These are phyloP conservation scores for Rhogogaster chlorosoma DNA, from an alignment of 2,888 invertebrate genomes.

Conservation along the genomic window DNA sequence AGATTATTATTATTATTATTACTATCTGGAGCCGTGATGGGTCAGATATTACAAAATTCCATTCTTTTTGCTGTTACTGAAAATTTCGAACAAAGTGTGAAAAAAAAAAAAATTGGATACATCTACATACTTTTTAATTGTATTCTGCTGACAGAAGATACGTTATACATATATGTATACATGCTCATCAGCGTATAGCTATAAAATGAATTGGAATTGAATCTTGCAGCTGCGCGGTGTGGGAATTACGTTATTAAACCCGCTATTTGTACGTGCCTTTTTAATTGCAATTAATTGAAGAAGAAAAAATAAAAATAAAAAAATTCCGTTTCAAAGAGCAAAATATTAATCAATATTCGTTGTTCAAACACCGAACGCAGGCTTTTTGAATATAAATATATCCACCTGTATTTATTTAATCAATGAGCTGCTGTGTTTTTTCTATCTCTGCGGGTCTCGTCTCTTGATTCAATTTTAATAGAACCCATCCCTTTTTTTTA, in stretches of 20 bases:
- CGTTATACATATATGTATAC: background rate
- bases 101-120: background rate
- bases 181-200: background rate
- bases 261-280: background rate
- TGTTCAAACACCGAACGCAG: background rate
- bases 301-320: background rate
- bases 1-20: background rate
- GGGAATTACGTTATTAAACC: background rate
- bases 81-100: background rate
- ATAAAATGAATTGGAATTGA: background rate
- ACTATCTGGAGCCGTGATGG: background rate
- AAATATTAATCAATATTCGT: background rate
- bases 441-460: background rate
- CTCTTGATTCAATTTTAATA: background rate
- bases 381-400: constrained; percentile 21
- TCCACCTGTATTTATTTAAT: constrained; percentile 27
- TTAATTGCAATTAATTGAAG: constrained; percentile 28
- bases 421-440: constrained; percentile 38
- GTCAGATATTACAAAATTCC: background rate
- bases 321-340: constrained; percentile 6
- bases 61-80: background rate
- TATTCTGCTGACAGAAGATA: background rate
- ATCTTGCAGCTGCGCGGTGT: background rate
- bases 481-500: background rate
- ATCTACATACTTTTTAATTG: background rate